Base-by-base conservation (phyloP, 2,797 vertebrate species). In the Labeo calbasu region DNA sequence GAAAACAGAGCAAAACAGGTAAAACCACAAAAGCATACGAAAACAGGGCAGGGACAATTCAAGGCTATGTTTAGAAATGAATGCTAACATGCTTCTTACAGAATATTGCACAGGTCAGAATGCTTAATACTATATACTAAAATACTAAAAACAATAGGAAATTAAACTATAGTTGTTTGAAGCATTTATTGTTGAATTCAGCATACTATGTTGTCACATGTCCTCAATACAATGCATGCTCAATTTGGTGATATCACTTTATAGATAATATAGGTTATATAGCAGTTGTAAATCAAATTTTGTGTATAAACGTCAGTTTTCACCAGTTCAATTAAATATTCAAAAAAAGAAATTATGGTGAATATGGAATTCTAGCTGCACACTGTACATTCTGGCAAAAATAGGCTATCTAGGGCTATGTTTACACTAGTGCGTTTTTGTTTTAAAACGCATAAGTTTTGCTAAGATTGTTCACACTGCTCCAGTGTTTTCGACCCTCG, bases 1-100 rank as follows among this genome's bases (percentile, higher is more conserved):
- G 65, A 65, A 76, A 85, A 80, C 68, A 68, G 32, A 75, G 32
- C 53, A 21, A 48, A 77, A 77, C 70, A 76, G 79, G 73, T 75
- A 77, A 59, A 79, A 69, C 61, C 79, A 85, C 84, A 81, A 57
- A 50, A 13, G 55, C 61, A 43, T 53, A 32, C 17, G 55, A 75
- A 66, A 75, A n/a, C 57, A 28, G n/a, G 61, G 2, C 12, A 76
- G 40, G 28, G 36, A 63, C 53, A 51, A 57, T 53, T 23, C 36
- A 15, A 5, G 13, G 40, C 68, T 51, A 40, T 17, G 32, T 53
- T 66, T 21, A 36, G 2, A 81, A 72, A 23, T 48, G 3, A 63
- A 72, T 43, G 4, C 11, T 5, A 43, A 12, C 4, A 19, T 63
- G 23, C 55, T 50, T 59, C 40, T 51, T 63, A 63, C 3, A 17